Percentiles rank a stretch among this genome's conserved stretches.
Conservation (phyloP, 2,797 vertebrate species). For the Phylloscopus collybita region DNA sequence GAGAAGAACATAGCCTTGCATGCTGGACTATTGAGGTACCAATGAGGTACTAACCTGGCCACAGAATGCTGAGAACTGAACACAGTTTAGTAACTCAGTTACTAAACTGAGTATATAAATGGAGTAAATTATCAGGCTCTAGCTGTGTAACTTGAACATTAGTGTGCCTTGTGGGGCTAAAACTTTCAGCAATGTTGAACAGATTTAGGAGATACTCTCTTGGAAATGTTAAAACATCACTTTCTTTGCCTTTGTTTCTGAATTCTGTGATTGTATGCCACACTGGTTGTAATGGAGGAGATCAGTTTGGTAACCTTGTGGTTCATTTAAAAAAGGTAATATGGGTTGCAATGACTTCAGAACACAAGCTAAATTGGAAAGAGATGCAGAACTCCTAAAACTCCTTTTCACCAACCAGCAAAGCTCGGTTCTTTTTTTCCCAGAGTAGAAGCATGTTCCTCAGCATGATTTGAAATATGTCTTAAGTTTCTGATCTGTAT, state of each 20-base stretch:
- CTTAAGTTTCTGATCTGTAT: background rate
- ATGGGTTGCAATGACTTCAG: background rate
- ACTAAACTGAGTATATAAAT: background rate
- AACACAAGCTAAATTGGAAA: background rate
- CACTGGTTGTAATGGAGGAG: background rate
- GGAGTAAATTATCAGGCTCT: background rate
- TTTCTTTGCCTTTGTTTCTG: background rate
- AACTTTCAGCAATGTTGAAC: fast-evolving
- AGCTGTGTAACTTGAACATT: background rate
- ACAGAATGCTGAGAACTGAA: background rate
- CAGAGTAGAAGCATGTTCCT: background rate
- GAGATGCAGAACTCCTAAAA: background rate
- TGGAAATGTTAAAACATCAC: background rate
- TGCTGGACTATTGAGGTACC: background rate
- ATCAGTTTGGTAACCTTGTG: background rate
- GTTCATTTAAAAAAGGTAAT: background rate
- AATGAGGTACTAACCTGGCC: background rate
- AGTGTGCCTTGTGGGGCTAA: background rate
- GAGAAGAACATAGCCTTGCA: background rate
- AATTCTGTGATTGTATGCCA: background rate
- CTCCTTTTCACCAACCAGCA: background rate
- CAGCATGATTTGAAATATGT: background rate
- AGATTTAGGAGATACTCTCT: background rate
- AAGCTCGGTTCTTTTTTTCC: background rate
- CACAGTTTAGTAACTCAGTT: too few relatives aligned